Percentiles rank a stretch among this genome's conserved stretches.
phyloP scores from a whole-genome alignment of 2,113 vertebrate genomes.

The Pterocles burchelli region DNA sequence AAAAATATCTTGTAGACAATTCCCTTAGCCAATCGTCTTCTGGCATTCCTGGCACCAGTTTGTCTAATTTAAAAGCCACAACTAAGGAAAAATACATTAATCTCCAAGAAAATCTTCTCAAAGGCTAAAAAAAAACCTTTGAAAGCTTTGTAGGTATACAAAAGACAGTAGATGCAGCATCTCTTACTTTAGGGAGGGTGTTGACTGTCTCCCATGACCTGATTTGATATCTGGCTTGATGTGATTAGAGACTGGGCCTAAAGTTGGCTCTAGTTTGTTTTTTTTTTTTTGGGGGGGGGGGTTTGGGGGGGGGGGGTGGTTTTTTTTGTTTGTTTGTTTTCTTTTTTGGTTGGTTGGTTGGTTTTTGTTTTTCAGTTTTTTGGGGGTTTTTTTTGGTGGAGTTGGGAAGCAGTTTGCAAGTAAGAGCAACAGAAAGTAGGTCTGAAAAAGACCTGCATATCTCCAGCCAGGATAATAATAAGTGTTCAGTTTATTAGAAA shows the following conservation, averaged over 20 bases:
- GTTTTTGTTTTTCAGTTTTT: too few species aligned
- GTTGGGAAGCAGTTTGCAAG: not conserved
- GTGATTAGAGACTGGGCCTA: not conserved
- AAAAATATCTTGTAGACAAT: not conserved
- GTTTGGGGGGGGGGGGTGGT: too few species aligned
- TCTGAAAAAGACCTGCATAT: not conserved
- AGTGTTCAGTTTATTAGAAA: not conserved
- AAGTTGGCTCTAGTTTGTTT: not conserved
- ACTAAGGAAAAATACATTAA: not conserved
- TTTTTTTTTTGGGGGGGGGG: not conserved
- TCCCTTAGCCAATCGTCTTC: not conserved
- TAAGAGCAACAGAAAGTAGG: not conserved
- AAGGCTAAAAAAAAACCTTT: not conserved
- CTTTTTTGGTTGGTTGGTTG: too few species aligned
- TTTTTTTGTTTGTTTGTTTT: too few species aligned
- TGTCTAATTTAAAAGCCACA: not conserved
- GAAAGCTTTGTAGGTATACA: not conserved
- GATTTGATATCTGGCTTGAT: not conserved
- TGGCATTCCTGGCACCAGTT: not conserved
- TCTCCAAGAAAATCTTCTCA: not conserved
- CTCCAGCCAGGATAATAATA: not conserved
- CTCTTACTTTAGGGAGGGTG: not conserved
- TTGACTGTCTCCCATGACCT: not conserved
- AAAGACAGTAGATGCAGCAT: not conserved
- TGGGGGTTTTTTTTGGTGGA: not conserved